Conservation (phyloP, 2,797 vertebrate species). For the Macroramphosus scolopax region DNA sequence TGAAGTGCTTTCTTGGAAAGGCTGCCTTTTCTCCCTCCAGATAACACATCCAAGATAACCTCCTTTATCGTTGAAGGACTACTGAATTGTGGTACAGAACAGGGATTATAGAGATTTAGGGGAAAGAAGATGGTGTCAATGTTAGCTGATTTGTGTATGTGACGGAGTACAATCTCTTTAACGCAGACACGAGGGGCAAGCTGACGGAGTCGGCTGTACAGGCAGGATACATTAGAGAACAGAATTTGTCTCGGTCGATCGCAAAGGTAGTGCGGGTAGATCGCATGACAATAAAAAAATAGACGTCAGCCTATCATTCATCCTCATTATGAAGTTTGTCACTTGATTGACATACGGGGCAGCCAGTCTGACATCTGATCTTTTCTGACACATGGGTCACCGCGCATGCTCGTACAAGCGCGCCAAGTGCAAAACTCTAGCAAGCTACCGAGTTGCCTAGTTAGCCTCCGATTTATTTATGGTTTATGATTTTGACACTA, state of each 20-base stretch:
- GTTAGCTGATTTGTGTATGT: neutral
- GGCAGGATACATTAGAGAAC: too few relatives aligned
- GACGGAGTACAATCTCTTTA: neutral
- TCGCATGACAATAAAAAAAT: constrained; percentile 1
- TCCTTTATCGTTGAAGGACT: constrained; percentile 29
- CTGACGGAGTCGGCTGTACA: too few relatives aligned
- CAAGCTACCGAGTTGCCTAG: too few relatives aligned
- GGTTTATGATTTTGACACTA: too few relatives aligned
- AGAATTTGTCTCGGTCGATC: too few relatives aligned
- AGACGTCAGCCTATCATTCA: neutral
- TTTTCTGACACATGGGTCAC: too few relatives aligned
- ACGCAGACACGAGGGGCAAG: too few relatives aligned
- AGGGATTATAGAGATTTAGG: constrained; percentile 2
- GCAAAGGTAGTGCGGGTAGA: neutral
- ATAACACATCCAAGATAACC: constrained; percentile 34
- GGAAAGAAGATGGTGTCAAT: neutral
- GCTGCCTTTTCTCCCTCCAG: constrained; percentile 20
- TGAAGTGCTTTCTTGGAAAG: constrained; percentile 49
- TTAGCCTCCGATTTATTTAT: too few relatives aligned
- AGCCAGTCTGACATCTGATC: too few relatives aligned
- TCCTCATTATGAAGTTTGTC: too few relatives aligned
- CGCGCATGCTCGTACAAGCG: too few relatives aligned
- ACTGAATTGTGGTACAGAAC: constrained; percentile 4
- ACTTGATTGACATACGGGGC: neutral
- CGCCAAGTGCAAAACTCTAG: too few relatives aligned